Base-by-base conservation (phyloP, 2,888 invertebrate genomes). In the Altica lythri region DNA sequence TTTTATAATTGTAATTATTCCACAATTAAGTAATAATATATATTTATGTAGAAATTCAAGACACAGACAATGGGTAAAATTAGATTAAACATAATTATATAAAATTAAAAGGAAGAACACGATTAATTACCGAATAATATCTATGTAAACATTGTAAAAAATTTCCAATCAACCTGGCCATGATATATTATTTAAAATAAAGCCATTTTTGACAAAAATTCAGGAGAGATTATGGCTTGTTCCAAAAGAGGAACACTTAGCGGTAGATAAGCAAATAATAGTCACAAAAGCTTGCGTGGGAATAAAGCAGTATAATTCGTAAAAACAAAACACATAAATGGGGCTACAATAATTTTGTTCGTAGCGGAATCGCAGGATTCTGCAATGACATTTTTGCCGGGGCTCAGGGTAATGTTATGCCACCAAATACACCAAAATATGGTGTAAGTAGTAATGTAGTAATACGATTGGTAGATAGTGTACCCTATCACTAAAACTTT, bases 301-400 rank as follows among this genome's bases (percentile, higher is more conserved):
- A 12, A 5, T 57, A 5, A 55, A 55, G 25, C 50, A 55, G 38
- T 55, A 37, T 22, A 55, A 55, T 34, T 42, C 42, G 1, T n/a
- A n/a, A 30, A 34, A 34, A n/a, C n/a, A 46, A 55, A 35, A 19
- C 50, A 6, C 44, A 40, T n/a, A 49, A 49, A 34, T 49, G 49
- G 42, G 53, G 44, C 16, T 49, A 44, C 16, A 55, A 51, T 27
- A 42, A 29, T n/a, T 32, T 32, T 17, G 37, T 54, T 14, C 44
- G 47, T 6, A 51, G 55, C 34, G 55, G 47, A 47, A 19, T 44
- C 12, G 48, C 56, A 13, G 52, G 52, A 29, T 56, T 56, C 12
- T 48, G 45, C 35, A 48, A 52, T 19, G 40, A 48, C 29, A 48
- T 53, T n/a, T 56, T 52, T 44, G 52, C 45, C 17, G 49, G 29